Conservation (phyloP, 2,113 vertebrate species). For the Procavia capensis region DNA sequence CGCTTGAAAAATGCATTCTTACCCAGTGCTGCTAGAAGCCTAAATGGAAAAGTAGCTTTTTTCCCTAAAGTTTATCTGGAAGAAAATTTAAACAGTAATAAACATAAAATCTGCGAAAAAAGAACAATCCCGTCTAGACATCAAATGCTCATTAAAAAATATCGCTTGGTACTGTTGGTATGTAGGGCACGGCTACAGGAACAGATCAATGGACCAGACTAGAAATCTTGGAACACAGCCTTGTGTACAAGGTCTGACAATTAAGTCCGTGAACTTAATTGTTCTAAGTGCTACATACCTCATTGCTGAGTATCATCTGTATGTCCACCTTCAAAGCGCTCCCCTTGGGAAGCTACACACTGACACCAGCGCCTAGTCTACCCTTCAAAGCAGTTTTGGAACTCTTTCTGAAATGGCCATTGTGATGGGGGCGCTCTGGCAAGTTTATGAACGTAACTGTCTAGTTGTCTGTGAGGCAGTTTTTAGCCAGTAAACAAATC, state of each 20-base stretch:
- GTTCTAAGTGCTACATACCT: no score
- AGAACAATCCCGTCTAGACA: not conserved
- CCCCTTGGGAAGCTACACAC: no score
- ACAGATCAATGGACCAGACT: not conserved
- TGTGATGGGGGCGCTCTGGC: no score
- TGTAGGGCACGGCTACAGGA: not conserved
- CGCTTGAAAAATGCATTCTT: not conserved
- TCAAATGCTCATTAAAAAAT: not conserved
- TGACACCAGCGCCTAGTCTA: no score
- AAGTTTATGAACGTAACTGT: no score
- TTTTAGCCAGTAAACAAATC: no score
- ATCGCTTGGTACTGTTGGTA: not conserved
- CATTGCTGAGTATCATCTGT: no score
- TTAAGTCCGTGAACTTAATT: no score
- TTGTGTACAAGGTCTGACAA: not conserved
- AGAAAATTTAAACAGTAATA: constrained; percentile 27
- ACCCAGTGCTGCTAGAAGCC: not conserved
- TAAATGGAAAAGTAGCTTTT: not conserved
- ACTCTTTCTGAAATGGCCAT: no score
- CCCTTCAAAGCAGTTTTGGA: no score
- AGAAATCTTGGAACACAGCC: not conserved
- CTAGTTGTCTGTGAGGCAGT: no score
- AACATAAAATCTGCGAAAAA: not conserved
- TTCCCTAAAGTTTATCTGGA: not conserved
- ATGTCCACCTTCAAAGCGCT: no score